phyloP scores from a whole-genome alignment of 2,113 vertebrate species.

The Psittacula cyanocephala region DNA sequence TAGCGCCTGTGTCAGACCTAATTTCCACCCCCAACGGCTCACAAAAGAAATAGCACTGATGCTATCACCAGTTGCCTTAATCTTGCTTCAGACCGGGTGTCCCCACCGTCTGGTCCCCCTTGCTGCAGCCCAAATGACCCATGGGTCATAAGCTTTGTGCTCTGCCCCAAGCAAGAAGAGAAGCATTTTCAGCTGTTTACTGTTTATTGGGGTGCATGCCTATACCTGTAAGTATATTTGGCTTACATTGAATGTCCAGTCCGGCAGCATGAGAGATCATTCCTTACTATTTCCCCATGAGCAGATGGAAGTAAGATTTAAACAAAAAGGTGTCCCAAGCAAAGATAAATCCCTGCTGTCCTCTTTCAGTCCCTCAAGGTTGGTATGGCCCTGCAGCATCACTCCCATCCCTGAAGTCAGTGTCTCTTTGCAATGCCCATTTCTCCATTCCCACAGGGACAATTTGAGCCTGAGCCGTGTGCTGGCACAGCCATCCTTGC shows the following conservation, averaged over 20 bases:
- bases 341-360: not conserved
- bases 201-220: no score
- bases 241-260: not conserved
- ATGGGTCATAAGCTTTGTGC: not conserved
- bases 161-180: not conserved
- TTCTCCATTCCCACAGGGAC: not conserved
- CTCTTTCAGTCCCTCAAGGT: not conserved
- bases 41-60: conserved; percentile 22
- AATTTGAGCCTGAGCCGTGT: not conserved
- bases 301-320: not conserved
- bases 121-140: not conserved
- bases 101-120: conserved; percentile 25
- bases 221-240: not conserved
- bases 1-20: not conserved
- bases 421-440: not conserved
- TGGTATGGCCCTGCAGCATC: not conserved
- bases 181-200: accelerated
- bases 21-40: conserved; percentile 58
- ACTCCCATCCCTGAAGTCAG: not conserved
- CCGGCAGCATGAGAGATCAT: not conserved
- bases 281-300: not conserved
- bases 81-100: not conserved
- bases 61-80: conserved; percentile 29
- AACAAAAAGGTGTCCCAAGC: not conserved
- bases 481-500: not conserved